A percentile compares a stretch with the other conserved stretches of the same genome.
Evolutionary conservation across 2,113 vertebrate species (phyloP).

Genomic region (Oreochromis spilurus): DNA sequence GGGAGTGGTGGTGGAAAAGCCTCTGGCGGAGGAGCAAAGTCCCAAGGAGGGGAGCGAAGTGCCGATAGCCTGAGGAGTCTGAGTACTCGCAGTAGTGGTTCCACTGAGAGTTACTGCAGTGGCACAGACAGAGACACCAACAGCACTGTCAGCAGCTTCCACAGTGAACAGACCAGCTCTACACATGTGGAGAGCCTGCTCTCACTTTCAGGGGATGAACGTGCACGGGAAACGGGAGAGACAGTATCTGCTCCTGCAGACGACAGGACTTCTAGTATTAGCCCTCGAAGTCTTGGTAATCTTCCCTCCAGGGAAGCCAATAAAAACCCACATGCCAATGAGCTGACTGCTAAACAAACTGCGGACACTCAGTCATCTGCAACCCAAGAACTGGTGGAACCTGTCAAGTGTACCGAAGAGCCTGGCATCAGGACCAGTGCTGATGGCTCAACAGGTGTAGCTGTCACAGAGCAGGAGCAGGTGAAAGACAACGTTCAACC

Average conservation of each 20-base stretch:
- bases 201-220: constrained; percentile 83
- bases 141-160: constrained; percentile 94
- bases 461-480: constrained; percentile 60
- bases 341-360: constrained; percentile 77
- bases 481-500: constrained; percentile 74
- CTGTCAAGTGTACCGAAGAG: constrained; percentile 37
- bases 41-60: constrained; percentile 84
- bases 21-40: constrained; percentile 66
- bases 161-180: constrained; percentile 94
- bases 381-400: constrained; percentile 23
- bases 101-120: constrained; percentile 95
- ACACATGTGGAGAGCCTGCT: constrained; percentile 91
- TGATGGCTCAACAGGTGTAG: constrained; percentile 44
- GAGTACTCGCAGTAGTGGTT: constrained; percentile 93
- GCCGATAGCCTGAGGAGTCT: constrained; percentile 91
- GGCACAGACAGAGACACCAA: constrained; percentile 94
- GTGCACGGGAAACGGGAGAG: constrained; percentile 69
- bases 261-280: constrained; percentile 75
- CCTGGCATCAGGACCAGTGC: constrained; percentile 42
- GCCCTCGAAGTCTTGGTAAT: constrained; percentile 67
- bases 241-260: constrained; percentile 61
- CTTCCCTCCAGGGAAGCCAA: constrained; percentile 92
- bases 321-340: constrained; percentile 96
- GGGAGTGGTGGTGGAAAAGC: constrained; percentile 59
- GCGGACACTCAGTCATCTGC: background rate